Evolutionary conservation across 2,113 vertebrate species (phyloP), one percentile per base, ranked within the genome.

Genomic region (Lagopus leucura): DNA sequence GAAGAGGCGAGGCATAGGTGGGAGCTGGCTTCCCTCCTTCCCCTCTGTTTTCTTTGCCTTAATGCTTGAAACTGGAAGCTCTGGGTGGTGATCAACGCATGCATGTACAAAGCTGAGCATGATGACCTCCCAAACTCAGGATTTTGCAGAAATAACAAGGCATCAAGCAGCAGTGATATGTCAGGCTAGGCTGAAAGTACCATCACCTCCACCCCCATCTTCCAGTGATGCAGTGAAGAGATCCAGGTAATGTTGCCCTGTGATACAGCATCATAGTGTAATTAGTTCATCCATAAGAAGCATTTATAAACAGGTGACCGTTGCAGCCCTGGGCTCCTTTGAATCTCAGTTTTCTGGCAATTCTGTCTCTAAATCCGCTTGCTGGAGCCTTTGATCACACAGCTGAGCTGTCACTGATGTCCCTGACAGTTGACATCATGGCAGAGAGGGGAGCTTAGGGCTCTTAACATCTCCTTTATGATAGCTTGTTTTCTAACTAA

Each of bases 391-490:
- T 86, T 94, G 89, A 94, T 95, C 93, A 71, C 38, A 17, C 55
- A 69, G 89, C 75, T 13, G 64, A 96, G 94, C 87, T 91, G 89
- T 80, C 47, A 4, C 8, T 57, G 91, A 91, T 92, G 89, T 67
- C 69, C 86, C 93, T 93, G 93, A 93, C 82, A 91, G 94, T 67
- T 93, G 96, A 94, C 95, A 96, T 92, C 96, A 93, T 80, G 91
- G 65, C 71, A 89, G 75, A 82, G 82, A 94, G 61, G 89, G 79
- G 64, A 88, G 94, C 92, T 95, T 91, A 88, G 65, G 79, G 79
- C 89, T 92, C 89, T 94, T 94, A 89, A 92, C 76, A 25, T 93
- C 93, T 93, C 85, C 87, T 92, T 95, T 90, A 86, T 92, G 89
- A 78, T 86, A 71, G 72, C 82, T 94, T 96, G 90, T 96, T 97